Conservation (phyloP, 2,888 invertebrate species). For the Geophilus truncorum region DNA sequence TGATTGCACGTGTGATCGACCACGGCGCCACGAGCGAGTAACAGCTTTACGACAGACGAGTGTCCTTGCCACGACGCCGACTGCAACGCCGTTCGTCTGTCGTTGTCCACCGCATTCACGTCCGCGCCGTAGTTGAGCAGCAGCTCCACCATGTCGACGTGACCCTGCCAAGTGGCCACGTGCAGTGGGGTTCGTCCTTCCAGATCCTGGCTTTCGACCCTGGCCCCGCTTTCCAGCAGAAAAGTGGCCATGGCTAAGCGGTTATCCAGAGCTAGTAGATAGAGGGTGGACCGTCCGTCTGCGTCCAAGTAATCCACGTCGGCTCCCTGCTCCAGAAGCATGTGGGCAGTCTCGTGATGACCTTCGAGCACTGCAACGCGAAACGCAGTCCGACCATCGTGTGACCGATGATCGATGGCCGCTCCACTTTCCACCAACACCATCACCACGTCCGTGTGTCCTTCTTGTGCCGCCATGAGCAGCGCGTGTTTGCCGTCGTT, state of each 20-base stretch:
- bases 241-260: slow-evolving; percentile 41
- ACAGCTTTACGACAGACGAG: slow-evolving; percentile 69
- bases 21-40: slow-evolving; percentile 69
- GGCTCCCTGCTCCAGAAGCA: slow-evolving; percentile 67
- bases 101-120: slow-evolving; percentile 82
- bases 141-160: slow-evolving; percentile 83
- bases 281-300: slow-evolving; percentile 84
- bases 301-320: slow-evolving; percentile 86
- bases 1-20: slow-evolving; percentile 90
- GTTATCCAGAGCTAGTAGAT: slow-evolving; percentile 84
- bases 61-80: slow-evolving; percentile 96
- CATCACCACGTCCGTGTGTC: slow-evolving; percentile 64
- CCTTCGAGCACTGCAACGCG: slow-evolving; percentile 73
- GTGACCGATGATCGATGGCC: slow-evolving; percentile 76
- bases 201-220: slow-evolving; percentile 79
- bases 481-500: slow-evolving; percentile 85
- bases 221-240: slow-evolving; percentile 63
- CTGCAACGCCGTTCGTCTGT: slow-evolving; percentile 82
- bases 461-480: slow-evolving; percentile 84
- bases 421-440: slow-evolving; percentile 69
- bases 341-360: slow-evolving; percentile 65
- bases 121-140: slow-evolving; percentile 76
- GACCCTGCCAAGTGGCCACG: slow-evolving; percentile 90
- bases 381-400: slow-evolving; percentile 83
- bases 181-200: slow-evolving; percentile 88